Evolutionary conservation across 2,113 vertebrate species (phyloP), one percentile per base, ranked within the genome.

Genomic region (Aspiorhynchus laticeps): DNA sequence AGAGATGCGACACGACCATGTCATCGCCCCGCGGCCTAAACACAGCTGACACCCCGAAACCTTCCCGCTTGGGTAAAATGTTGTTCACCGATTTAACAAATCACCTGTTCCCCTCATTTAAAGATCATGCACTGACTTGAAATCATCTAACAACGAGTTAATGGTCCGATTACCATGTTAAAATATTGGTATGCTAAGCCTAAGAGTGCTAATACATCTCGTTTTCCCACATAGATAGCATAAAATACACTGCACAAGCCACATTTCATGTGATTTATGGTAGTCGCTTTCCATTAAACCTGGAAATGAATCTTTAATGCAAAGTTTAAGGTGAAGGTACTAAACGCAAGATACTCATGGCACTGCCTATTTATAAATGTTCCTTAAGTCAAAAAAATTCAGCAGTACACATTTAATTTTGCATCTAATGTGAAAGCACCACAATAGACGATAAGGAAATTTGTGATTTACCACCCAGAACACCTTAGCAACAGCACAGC

Each of bases 1-100:
- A 90, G 73, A 87, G 89, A 82, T 85, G 88, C 90, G 91, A 87
- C 90, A 90, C 85, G 79, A 74, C 88, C 59, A 85, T 87, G 90
- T 84, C 88, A 89, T 87, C 88, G 24, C 88, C 92, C 84, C 43
- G 89, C 77, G 38, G 88, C 90, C 90, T 86, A 89, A 93, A 91
- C 92, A 90, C 88, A 91, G 91, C 91, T 93, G 87, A 90, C 41
- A 77, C 24, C 71, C 71, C 4, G 5, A n/a, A 74, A 74, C 24
- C 3, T 19, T 38, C 33, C 67, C 1, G 3, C 11, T 74, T 21
- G 43, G 71, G 71, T 74, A 74, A 74, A 21, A 71, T 36, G 33
- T 38, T 71, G 7, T 36, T 69, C 71, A 74, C 5, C 3, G 19
- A 2, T n/a, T 74, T 75, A 75, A 26, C 73, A 75, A 75, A 43